Percentiles rank a stretch among this genome's conserved stretches.
phyloP scores from a whole-genome alignment of 2,797 vertebrate species.

The Rhinatrema bivittatum region DNA sequence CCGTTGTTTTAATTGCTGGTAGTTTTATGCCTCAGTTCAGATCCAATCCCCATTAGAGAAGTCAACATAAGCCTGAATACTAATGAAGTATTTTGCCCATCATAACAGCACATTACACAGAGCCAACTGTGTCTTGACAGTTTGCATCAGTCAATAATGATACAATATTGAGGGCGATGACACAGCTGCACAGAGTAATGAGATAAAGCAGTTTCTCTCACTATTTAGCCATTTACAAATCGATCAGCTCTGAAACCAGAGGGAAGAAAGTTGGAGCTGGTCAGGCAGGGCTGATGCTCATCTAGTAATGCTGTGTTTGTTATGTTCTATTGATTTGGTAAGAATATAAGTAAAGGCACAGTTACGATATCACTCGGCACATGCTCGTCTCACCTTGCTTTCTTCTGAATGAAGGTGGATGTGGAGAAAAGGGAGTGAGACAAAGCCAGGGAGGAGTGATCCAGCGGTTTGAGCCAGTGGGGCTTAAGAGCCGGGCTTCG shows the following conservation, averaged over 20 bases:
- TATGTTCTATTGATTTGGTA: slow-evolving; percentile 10
- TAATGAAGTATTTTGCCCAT: slow-evolving; percentile 26
- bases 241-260: slow-evolving; percentile 28
- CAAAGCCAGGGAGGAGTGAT: too few species aligned
- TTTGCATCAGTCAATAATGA: slow-evolving; percentile 39
- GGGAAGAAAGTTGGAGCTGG: slow-evolving; percentile 8
- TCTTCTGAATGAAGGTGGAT: not conserved
- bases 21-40: not conserved
- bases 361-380: slow-evolving; percentile 11
- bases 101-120: slow-evolving; percentile 15
- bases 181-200: slow-evolving; percentile 37
- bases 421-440: slow-evolving; percentile 9
- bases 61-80: slow-evolving; percentile 13
- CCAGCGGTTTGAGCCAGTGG: too few species aligned
- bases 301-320: not conserved
- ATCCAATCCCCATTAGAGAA: slow-evolving; percentile 2
- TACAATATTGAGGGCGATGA: slow-evolving; percentile 46
- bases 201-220: slow-evolving; percentile 46
- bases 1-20: slow-evolving; percentile 6
- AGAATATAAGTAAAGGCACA: slow-evolving; percentile 1
- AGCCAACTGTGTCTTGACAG: slow-evolving; percentile 29
- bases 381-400: too few species aligned
- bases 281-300: not conserved
- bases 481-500: too few species aligned
- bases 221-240: slow-evolving; percentile 41